Evolutionary conservation across 2,888 invertebrate species (phyloP).

Genomic region (Mimachlamys varia): DNA sequence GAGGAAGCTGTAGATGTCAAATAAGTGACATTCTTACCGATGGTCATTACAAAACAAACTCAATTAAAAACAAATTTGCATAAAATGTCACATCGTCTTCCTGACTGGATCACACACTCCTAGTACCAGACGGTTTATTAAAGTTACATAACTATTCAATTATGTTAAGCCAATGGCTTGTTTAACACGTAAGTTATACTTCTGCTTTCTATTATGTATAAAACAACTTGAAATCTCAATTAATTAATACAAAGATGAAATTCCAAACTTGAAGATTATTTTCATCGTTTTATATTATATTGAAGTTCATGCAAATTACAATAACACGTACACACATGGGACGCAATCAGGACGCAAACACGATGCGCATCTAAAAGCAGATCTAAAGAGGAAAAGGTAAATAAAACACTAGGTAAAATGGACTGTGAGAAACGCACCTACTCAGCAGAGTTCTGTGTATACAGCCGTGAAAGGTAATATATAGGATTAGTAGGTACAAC

Average conservation of each 20-base stretch:
- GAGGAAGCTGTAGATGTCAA: neutral
- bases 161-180: neutral
- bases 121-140: no score
- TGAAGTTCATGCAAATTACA: neutral
- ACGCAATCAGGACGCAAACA: slow-evolving; percentile 2
- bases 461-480: slow-evolving; percentile 33
- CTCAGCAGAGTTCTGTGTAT: slow-evolving; percentile 34
- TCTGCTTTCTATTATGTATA: no score
- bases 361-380: slow-evolving; percentile 23
- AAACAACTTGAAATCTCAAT: no score
- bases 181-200: no score
- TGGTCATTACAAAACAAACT: neutral
- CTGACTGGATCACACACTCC: neutral
- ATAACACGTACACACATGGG: neutral
- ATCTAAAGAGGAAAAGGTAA: neutral
- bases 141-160: neutral
- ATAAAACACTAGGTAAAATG: neutral
- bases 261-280: neutral
- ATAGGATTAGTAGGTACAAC: slow-evolving; percentile 9
- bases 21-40: neutral
- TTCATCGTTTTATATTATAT: neutral
- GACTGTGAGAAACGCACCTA: slow-evolving; percentile 33
- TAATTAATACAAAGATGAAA: neutral
- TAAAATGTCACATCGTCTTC: neutral
- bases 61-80: neutral